Base-by-base conservation (phyloP, 2,888 invertebrate species). In the Athrips mouffetella region DNA sequence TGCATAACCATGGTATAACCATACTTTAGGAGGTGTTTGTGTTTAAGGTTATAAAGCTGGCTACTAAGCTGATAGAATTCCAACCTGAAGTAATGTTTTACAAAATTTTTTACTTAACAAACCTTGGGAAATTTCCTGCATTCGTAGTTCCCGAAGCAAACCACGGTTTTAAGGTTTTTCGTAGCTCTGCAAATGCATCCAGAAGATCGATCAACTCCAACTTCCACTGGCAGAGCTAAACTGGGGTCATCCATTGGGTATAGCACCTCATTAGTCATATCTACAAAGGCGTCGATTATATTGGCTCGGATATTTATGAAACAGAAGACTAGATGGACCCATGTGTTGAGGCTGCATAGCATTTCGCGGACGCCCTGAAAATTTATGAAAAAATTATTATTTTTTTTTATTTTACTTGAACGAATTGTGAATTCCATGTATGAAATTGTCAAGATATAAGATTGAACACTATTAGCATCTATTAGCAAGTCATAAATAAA, bases 161-260 rank as follows among this genome's bases (percentile, higher is more conserved):
- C 84, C 1, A 86, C 72, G 10, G 80, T 72, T 15, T 60, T 68
- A 0, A 62, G 59, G 13, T 72, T 65, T 5, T 51, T 57, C 20
- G 73, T 78, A 33, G 86, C 82, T 18, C 90, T 73, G 62, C 91
- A 91, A 10, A 76, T 63, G 63, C 91, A 91, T 0, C 90, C 91
- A 2, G 88, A 87, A 4, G 42, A 50, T 23, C 54, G 56, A 51
- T 89, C 88, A 29, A 67, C 68, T 0, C 78, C 83, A 1, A 88
- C 59, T 42, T 73, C 68, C 0, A 79, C 58, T 0, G 88, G 87
- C 2, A 88, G 62, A 0, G 62, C 59, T 37, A 76, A 71, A 6
- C 59, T 69, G 21, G 59, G 63, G 29, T 69, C 65, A 46, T 69
- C 71, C 8, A 65, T 70, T 3, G 76, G 71, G 21, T 67, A 66